These are phyloP conservation scores for Corydoras sp. DNA, from an alignment of 2,113 vertebrate species.

Conservation along the genomic window DNA sequence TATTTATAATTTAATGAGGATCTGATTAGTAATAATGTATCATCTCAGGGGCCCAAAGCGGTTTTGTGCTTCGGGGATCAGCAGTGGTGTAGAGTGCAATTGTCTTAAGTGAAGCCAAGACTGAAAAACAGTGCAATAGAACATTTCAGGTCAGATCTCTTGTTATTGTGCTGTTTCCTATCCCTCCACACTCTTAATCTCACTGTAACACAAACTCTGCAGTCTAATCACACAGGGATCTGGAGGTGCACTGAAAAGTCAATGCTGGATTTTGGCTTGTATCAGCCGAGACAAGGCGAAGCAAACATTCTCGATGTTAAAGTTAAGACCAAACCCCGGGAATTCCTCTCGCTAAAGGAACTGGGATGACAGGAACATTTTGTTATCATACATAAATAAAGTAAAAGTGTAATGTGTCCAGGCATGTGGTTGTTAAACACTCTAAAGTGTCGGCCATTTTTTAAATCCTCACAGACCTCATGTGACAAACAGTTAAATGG, in stretches of 20 bases:
- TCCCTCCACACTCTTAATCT: conserved; percentile 21
- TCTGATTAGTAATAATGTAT: too few species aligned
- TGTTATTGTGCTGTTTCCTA: conserved; percentile 5
- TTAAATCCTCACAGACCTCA: conserved; percentile 3
- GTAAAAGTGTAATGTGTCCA: not conserved
- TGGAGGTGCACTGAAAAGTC: conserved; percentile 31
- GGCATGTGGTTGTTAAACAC: conserved; percentile 9
- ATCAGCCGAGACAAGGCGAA: conserved; percentile 34
- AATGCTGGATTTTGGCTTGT: conserved; percentile 37
- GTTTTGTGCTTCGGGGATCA: too few species aligned
- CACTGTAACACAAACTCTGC: conserved; percentile 29
- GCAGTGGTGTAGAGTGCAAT: too few species aligned
- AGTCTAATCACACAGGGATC: conserved; percentile 41
- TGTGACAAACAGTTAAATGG: conserved; percentile 20
- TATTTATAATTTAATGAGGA: too few species aligned
- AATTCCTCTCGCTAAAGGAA: conserved; percentile 23
- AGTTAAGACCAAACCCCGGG: not conserved
- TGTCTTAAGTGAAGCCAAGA: conserved; percentile 50
- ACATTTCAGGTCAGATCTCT: conserved; percentile 42
- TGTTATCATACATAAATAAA: not conserved
- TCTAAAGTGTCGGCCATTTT: conserved; percentile 14
- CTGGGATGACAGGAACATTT: conserved; percentile 14
- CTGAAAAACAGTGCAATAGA: conserved; percentile 44
- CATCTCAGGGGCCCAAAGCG: too few species aligned
- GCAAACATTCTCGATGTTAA: conserved; percentile 22